Evolutionary conservation across 2,888 invertebrate species (phyloP).

Genomic region (Epistrophella euchroma): DNA sequence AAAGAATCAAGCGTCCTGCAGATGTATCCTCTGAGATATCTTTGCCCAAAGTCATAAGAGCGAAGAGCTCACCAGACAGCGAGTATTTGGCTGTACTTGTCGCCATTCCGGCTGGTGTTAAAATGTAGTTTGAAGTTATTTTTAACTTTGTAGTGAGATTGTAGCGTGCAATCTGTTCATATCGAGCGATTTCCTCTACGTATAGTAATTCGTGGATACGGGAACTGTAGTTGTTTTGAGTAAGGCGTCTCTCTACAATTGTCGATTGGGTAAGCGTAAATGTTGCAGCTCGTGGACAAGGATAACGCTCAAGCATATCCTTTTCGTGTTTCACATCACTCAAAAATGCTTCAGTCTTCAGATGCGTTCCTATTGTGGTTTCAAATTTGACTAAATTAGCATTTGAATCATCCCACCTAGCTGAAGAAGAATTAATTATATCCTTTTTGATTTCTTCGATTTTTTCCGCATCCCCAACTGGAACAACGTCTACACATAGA

Average conservation of each 20-base stretch:
- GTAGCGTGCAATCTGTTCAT: slow-evolving; percentile 88
- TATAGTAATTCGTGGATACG: slow-evolving; percentile 90
- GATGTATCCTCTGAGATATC: slow-evolving; percentile 93
- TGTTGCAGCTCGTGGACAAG: slow-evolving; percentile 87
- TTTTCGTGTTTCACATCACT: slow-evolving; percentile 85
- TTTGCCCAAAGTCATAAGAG: slow-evolving; percentile 88
- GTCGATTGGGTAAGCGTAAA: slow-evolving; percentile 89
- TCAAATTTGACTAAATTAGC: slow-evolving; percentile 85
- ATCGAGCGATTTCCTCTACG: slow-evolving; percentile 91
- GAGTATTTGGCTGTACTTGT: slow-evolving; percentile 91
- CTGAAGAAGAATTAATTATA: slow-evolving; percentile 86
- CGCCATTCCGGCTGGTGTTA: slow-evolving; percentile 88
- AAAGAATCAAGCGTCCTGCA: slow-evolving; percentile 90
- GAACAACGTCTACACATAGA: slow-evolving; percentile 91
- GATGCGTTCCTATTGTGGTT: slow-evolving; percentile 85
- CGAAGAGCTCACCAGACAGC: slow-evolving; percentile 90
- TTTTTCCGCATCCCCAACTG: slow-evolving; percentile 87
- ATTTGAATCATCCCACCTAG: slow-evolving; percentile 86
- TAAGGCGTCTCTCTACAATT: slow-evolving; percentile 86
- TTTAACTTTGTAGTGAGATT: slow-evolving; percentile 88
- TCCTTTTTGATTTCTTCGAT: slow-evolving; percentile 88
- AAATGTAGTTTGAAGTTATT: slow-evolving; percentile 88
- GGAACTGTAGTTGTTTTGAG: slow-evolving; percentile 88
- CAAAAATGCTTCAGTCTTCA: slow-evolving; percentile 84
- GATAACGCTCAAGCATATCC: slow-evolving; percentile 86